Conservation (phyloP, 2,113 vertebrate genomes). For the Steatornis caripensis region DNA sequence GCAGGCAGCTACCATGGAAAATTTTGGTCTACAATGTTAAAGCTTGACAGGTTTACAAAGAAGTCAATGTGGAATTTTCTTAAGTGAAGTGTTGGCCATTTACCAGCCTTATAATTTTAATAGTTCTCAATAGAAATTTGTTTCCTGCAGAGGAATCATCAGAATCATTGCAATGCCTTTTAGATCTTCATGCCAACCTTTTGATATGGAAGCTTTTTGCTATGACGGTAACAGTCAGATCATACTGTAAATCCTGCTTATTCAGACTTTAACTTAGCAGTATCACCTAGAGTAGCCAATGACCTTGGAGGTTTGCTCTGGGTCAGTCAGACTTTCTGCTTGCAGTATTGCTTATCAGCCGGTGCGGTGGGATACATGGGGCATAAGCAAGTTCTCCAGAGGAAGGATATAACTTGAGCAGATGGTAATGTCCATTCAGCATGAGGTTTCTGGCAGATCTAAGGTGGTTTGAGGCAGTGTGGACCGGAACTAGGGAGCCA, state of each 20-base stretch:
- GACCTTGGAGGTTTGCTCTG: not conserved
- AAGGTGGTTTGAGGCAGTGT: not conserved
- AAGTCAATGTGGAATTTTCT: not conserved
- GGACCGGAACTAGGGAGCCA: not conserved
- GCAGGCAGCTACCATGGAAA: not conserved
- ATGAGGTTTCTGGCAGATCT: not conserved
- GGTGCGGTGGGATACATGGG: not conserved
- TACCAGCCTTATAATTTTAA: not conserved
- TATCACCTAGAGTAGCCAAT: not conserved
- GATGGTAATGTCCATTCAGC: not conserved
- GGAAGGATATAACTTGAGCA: not conserved
- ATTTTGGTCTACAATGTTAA: not conserved
- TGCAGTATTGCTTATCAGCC: not conserved
- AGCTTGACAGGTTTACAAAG: not conserved
- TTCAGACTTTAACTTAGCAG: accelerated
- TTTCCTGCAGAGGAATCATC: not conserved
- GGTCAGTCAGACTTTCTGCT: not conserved
- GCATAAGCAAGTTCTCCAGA: not conserved
- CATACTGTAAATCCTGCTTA: not conserved
- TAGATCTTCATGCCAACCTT: not conserved
- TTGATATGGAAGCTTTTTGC: not conserved
- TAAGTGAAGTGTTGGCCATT: not conserved
- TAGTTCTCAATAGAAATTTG: not conserved
- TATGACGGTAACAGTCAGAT: not conserved
- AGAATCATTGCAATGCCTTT: not conserved